Evolutionary conservation across 2,113 vertebrate species (phyloP).

Genomic region (Todiramphus saurophagus): DNA sequence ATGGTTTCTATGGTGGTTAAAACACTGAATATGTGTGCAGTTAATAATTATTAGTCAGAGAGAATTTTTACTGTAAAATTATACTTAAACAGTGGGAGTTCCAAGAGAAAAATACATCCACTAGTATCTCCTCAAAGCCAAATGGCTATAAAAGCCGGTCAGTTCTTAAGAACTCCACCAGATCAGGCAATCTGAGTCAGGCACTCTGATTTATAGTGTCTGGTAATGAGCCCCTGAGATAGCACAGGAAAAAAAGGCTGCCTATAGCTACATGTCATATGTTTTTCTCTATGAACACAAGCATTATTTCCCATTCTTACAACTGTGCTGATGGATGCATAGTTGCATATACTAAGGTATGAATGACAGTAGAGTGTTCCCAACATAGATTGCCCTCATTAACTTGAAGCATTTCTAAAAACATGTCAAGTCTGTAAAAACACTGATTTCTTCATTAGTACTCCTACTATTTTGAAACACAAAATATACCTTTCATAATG

Average conservation of each 20-base stretch:
- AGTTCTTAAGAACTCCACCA: neutral
- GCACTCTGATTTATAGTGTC: neutral
- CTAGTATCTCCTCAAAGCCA: neutral
- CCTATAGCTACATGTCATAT: neutral
- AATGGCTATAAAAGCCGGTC: neutral
- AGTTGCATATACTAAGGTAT: neutral
- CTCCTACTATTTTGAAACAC: neutral
- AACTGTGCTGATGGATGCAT: neutral
- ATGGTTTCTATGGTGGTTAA: neutral
- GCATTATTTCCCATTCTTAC: neutral
- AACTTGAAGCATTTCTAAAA: neutral
- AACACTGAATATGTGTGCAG: neutral
- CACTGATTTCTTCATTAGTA: neutral
- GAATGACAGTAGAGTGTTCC: neutral
- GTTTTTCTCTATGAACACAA: neutral
- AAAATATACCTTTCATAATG: neutral
- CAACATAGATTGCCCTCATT: neutral
- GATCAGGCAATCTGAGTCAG: neutral
- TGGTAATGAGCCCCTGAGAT: neutral
- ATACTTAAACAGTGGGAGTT: neutral
- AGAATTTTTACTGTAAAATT: neutral
- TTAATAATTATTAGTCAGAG: neutral
- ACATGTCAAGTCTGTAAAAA: neutral
- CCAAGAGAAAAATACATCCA: neutral
- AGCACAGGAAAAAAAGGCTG: neutral